A percentile compares a stretch with the other conserved stretches of the same genome.
Conservation (phyloP, 2,888 invertebrate species). For the Sialis fuliginosa region DNA sequence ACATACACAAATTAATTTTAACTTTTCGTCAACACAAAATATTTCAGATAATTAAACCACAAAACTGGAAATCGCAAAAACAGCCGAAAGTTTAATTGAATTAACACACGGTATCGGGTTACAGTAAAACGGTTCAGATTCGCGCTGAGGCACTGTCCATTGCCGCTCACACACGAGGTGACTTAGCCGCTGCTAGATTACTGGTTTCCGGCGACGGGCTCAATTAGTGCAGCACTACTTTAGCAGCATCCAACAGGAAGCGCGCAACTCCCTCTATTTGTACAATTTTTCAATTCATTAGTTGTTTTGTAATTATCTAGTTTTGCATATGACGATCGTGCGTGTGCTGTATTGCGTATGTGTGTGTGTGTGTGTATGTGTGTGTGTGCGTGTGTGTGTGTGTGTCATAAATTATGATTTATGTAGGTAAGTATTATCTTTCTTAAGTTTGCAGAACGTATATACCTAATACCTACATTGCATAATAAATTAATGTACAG, state of each 20-base stretch:
- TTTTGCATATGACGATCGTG: background rate
- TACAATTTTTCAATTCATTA: background rate
- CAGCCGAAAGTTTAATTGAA: background rate
- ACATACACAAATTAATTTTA: too few species aligned
- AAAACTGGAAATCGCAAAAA: background rate
- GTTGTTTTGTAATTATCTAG: background rate
- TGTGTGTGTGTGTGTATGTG: background rate
- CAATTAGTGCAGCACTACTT: slow-evolving; percentile 5
- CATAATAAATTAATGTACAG: too few species aligned
- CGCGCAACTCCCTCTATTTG: background rate
- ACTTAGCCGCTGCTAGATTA: slow-evolving; percentile 19
- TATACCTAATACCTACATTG: too few species aligned
- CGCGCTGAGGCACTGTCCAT: background rate
- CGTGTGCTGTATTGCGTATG: background rate
- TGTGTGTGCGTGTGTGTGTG: background rate
- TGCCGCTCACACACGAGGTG: background rate
- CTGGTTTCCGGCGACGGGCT: slow-evolving; percentile 21
- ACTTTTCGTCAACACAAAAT: too few species aligned
- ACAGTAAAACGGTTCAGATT: background rate
- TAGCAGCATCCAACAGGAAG: slow-evolving; percentile 6
- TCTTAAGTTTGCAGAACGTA: too few species aligned
- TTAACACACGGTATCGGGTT: too few species aligned
- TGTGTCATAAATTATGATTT: too few species aligned
- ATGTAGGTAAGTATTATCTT: too few species aligned
- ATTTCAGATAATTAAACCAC: too few species aligned